A percentile compares a stretch with the other conserved stretches of the same genome.
Evolutionary conservation across 2,113 vertebrate genomes (phyloP).

Genomic region (Cyanocitta stelleri): DNA sequence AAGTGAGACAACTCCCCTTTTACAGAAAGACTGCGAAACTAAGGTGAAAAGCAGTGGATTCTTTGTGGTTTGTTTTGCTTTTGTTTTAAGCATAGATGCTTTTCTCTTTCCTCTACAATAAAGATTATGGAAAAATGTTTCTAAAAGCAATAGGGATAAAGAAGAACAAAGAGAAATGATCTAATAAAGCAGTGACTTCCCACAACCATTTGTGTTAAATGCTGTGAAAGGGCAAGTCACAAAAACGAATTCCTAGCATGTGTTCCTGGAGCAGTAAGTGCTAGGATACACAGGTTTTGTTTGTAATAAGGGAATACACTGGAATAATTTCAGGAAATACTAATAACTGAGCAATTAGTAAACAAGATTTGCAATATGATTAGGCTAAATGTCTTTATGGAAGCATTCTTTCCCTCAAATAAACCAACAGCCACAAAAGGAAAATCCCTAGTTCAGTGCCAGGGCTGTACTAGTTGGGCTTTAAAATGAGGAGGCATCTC

Average conservation of each 20-base stretch:
- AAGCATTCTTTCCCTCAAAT: neutral
- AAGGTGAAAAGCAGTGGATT: neutral
- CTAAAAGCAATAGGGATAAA: neutral
- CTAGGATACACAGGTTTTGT: neutral
- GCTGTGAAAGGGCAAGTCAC: neutral
- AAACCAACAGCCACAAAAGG: neutral
- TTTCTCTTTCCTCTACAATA: neutral
- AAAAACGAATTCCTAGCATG: neutral
- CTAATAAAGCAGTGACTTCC: neutral
- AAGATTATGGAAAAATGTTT: neutral
- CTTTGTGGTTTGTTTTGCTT: neutral
- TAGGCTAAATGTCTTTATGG: neutral
- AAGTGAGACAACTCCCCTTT: neutral
- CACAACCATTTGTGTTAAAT: neutral
- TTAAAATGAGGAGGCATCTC: neutral
- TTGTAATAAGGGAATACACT: neutral
- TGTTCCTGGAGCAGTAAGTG: neutral
- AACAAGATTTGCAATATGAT: neutral
- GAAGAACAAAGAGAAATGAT: neutral
- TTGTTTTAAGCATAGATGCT: neutral
- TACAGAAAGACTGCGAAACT: neutral
- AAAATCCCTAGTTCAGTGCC: neutral
- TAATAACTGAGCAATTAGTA: neutral
- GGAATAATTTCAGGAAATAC: neutral
- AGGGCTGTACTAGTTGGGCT: neutral